phyloP scores from a whole-genome alignment of 2,113 vertebrate genomes.

The Marmota monax region DNA sequence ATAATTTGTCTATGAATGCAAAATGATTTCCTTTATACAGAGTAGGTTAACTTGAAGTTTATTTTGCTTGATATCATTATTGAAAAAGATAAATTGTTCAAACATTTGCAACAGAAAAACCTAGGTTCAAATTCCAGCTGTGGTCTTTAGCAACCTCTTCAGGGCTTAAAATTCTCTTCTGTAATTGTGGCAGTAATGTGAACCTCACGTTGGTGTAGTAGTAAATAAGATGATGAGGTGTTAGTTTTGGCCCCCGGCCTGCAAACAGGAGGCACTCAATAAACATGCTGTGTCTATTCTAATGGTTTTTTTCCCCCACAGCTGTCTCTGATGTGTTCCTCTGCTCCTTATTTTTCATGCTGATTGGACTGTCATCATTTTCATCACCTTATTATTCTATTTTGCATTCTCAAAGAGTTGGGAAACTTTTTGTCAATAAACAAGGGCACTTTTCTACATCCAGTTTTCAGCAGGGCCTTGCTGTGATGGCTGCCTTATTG shows the following conservation, averaged over 20 bases:
- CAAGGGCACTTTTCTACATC: neutral
- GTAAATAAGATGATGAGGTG: fast-evolving
- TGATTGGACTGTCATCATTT: neutral
- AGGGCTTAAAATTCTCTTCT: neutral
- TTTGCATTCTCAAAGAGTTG: neutral
- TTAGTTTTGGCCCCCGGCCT: neutral
- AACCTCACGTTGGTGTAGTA: neutral
- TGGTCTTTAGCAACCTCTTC: neutral
- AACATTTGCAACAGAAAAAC: slow-evolving; percentile 12
- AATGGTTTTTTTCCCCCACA: neutral
- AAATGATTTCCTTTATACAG: neutral
- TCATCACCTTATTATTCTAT: neutral
- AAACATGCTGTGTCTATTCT: no score
- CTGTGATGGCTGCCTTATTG: no score
- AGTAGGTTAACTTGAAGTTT: neutral
- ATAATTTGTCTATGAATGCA: neutral
- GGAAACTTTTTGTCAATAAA: neutral
- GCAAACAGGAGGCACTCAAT: fast-evolving
- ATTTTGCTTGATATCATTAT: neutral
- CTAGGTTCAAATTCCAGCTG: neutral
- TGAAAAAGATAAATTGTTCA: slow-evolving; percentile 1
- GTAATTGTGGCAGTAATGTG: neutral
- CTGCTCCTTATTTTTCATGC: neutral
- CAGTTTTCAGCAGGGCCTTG: neutral
- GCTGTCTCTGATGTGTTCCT: neutral